Base-by-base conservation (phyloP, 2,113 vertebrate species). In the Gasterosteus nipponicus region DNA sequence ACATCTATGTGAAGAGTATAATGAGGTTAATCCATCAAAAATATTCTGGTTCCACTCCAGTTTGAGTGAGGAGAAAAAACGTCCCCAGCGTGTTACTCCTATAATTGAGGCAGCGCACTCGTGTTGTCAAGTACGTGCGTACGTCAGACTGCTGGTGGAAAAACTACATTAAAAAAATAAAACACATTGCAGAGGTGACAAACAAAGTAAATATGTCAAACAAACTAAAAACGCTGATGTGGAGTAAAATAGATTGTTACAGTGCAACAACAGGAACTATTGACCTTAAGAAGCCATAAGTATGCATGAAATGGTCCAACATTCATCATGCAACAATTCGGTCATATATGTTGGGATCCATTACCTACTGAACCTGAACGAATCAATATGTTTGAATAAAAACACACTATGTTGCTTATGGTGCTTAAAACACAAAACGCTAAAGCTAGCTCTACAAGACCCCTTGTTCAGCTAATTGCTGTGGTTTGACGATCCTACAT, bases 11-110 rank as follows among this genome's bases (percentile, higher is more conserved):
- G 79, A 85, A 73, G 73, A 60, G 65, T 76, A 74, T 86, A 89
- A 92, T 91, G 86, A 86, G 75, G 75, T 63, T 78, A 87, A 87
- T 89, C 81, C 47, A 60, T 92, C 86, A 87, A 83, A 83, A 86
- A 89, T 87, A 60, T 74, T 58, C 58, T 69, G 51, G 63, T 86
- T 78, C 69, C 73, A 80, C 80, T 88, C 62, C 44, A 78, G 53
- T 80, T 80, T 84, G 68, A 85, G 64, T 53, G 58, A 44, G 56
- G 16, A 73, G 44, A 64, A 68, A 5, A 41, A 70, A 65, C 70
- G 38, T 63, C 78, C 44, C 53, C 19, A 56, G 77, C 31, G 41
- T 84, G 72, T 77, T 82, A 81, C 75, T 83, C 57, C 68, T 75
- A 81, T 89, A 86, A 86, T 79, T 86, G 83, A 88, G 73, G 73